phyloP scores from a whole-genome alignment of 2,888 invertebrate species.

The Apodemia hepburni region DNA sequence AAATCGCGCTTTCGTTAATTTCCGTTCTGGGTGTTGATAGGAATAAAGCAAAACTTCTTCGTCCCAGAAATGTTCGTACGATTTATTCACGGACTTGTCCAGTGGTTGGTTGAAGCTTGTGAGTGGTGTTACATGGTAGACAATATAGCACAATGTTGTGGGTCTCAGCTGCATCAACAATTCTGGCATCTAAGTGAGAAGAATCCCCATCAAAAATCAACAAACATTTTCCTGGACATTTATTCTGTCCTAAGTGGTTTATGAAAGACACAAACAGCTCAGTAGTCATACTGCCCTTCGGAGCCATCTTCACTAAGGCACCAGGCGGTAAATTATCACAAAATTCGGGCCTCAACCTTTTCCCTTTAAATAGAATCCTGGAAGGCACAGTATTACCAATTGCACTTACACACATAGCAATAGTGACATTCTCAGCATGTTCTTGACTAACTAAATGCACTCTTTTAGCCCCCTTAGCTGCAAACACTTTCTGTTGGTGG shows the following conservation, averaged over 20 bases:
- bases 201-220: slow-evolving; percentile 31
- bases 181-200: slow-evolving; percentile 29
- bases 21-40: slow-evolving; percentile 25
- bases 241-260: slow-evolving; percentile 31
- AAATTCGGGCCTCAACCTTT: slow-evolving; percentile 28
- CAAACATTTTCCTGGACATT: slow-evolving; percentile 28
- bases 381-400: slow-evolving; percentile 25
- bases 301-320: slow-evolving; percentile 21
- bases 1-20: slow-evolving; percentile 28
- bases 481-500: slow-evolving; percentile 26
- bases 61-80: slow-evolving; percentile 33
- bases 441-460: slow-evolving; percentile 25
- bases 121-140: slow-evolving; percentile 31
- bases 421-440: slow-evolving; percentile 25
- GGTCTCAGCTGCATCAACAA: slow-evolving; percentile 32
- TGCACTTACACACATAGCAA: slow-evolving; percentile 27
- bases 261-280: slow-evolving; percentile 31
- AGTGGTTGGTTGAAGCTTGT: slow-evolving; percentile 32
- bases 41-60: slow-evolving; percentile 29
- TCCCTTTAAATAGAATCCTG: slow-evolving; percentile 31
- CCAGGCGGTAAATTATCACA: slow-evolving; percentile 28
- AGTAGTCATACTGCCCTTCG: slow-evolving; percentile 31
- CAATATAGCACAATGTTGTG: slow-evolving; percentile 31
- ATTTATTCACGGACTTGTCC: slow-evolving; percentile 32
- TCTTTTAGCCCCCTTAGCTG: slow-evolving; percentile 24